These are phyloP conservation scores for Netelia melanura DNA, from an alignment of 2,888 invertebrate species.

Conservation along the genomic window DNA sequence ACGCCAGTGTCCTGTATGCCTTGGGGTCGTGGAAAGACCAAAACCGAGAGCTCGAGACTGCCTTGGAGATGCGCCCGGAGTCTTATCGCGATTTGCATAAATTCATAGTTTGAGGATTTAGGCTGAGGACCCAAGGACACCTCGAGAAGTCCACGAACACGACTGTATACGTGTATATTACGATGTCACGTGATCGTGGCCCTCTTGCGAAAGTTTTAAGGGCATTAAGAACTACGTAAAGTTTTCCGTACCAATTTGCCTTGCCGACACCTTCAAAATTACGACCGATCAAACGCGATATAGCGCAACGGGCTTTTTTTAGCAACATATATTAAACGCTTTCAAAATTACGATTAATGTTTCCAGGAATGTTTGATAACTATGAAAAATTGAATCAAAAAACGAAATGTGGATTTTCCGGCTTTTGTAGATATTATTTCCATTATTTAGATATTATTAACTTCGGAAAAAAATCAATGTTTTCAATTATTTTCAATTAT, in stretches of 20 bases:
- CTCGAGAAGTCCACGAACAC: slow-evolving; percentile 69
- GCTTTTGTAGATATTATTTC: too few species aligned
- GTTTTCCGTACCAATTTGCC: slow-evolving; percentile 36
- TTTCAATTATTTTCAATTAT: background rate
- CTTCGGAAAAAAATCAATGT: background rate
- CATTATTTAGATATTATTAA: too few species aligned
- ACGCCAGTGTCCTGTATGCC: slow-evolving; percentile 28
- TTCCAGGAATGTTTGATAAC: background rate
- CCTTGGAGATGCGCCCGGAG: slow-evolving; percentile 77
- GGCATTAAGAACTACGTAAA: slow-evolving; percentile 45
- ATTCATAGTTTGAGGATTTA: slow-evolving; percentile 83
- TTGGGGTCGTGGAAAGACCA: slow-evolving; percentile 52
- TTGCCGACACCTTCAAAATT: slow-evolving; percentile 42
- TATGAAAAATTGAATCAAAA: background rate
- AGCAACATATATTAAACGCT: background rate
- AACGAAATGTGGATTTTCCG: too few species aligned
- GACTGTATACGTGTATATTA: slow-evolving; percentile 44
- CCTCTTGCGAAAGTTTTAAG: slow-evolving; percentile 23
- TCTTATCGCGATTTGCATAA: slow-evolving; percentile 85
- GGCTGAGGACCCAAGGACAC: slow-evolving; percentile 76
- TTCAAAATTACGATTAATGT: background rate
- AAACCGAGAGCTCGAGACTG: slow-evolving; percentile 44
- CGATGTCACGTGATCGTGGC: slow-evolving; percentile 40
- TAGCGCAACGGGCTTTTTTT: background rate
- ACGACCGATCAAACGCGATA: slow-evolving; percentile 8